Percentiles rank a stretch among this genome's conserved stretches.
Conservation (phyloP, 2,888 invertebrate species). For the Psylliodes chrysocephalus region DNA sequence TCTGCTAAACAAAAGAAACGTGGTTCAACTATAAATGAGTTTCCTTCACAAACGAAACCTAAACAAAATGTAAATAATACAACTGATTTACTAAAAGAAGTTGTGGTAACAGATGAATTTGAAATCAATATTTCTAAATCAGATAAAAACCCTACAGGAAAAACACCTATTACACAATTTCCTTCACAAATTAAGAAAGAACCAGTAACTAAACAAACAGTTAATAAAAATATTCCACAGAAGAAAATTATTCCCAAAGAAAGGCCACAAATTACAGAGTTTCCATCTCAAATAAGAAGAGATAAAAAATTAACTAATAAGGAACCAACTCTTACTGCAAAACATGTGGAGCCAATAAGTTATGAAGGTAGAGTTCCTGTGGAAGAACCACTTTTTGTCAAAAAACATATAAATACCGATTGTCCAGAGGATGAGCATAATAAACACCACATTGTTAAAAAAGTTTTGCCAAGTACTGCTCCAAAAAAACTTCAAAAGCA, state of each 20-base stretch:
- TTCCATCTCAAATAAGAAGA: constrained; percentile 40
- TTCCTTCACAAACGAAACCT: not conserved
- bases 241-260: constrained; percentile 24
- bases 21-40: not conserved
- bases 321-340: constrained; percentile 10
- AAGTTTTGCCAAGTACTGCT: constrained; percentile 16
- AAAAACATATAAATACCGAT: constrained; percentile 54
- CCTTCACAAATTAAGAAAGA: not conserved
- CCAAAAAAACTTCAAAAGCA: constrained; percentile 22
- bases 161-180: not conserved
- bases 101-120: not conserved
- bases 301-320: constrained; percentile 22
- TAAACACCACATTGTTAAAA: constrained; percentile 25
- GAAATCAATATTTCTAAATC: not conserved
- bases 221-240: constrained; percentile 32
- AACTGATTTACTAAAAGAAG: not conserved
- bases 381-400: constrained; percentile 56
- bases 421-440: constrained; percentile 55
- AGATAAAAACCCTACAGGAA: not conserved
- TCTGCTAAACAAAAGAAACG: not conserved
- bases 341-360: constrained; percentile 16
- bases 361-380: constrained; percentile 54
- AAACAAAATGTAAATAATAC: not conserved
- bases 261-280: constrained; percentile 33
- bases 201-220: constrained; percentile 32